These are phyloP conservation scores for Phyllopteryx taeniolatus DNA, from an alignment of 2,113 vertebrate species.

Conservation along the genomic window DNA sequence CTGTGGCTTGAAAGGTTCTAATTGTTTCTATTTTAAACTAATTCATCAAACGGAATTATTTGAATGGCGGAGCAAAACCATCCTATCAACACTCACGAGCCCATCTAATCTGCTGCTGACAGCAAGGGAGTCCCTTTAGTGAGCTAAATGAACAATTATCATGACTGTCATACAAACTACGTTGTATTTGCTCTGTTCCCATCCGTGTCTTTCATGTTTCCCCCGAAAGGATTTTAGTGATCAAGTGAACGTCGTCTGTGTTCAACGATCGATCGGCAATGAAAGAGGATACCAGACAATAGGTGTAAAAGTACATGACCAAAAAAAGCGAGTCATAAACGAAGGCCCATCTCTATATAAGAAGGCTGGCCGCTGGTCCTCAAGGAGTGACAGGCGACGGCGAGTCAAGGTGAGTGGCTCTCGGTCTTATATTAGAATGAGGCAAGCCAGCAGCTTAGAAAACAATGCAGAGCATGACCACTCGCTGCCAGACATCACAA, in stretches of 20 bases:
- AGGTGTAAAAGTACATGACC: slow-evolving; percentile 57
- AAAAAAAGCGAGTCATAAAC: slow-evolving; percentile 61
- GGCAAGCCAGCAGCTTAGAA: slow-evolving; percentile 51
- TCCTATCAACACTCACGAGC: slow-evolving; percentile 5
- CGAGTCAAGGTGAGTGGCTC: slow-evolving; percentile 67
- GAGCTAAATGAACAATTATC: slow-evolving; percentile 11
- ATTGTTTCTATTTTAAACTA: slow-evolving; percentile 5
- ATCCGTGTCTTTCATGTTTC: background rate
- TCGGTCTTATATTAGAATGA: slow-evolving; percentile 59
- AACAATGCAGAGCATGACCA: slow-evolving; percentile 59
- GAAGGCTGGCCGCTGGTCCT: slow-evolving; percentile 34
- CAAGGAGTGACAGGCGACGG: slow-evolving; percentile 51
- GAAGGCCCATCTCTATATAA: slow-evolving; percentile 66
- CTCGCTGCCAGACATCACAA: slow-evolving; percentile 33
- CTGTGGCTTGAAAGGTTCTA: background rate
- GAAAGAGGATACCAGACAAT: slow-evolving; percentile 28
- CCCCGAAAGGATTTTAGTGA: background rate
- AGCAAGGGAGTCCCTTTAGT: background rate
- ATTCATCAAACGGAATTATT: background rate
- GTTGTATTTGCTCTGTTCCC: slow-evolving; percentile 3
- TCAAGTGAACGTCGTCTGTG: background rate
- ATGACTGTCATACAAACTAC: slow-evolving; percentile 11
- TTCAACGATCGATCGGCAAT: slow-evolving; percentile 1
- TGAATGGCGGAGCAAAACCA: background rate
- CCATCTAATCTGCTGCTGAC: slow-evolving; percentile 11